phyloP scores from a whole-genome alignment of 1,140 invertebrate genomes.

The Caenorhabditis briggsae region DNA sequence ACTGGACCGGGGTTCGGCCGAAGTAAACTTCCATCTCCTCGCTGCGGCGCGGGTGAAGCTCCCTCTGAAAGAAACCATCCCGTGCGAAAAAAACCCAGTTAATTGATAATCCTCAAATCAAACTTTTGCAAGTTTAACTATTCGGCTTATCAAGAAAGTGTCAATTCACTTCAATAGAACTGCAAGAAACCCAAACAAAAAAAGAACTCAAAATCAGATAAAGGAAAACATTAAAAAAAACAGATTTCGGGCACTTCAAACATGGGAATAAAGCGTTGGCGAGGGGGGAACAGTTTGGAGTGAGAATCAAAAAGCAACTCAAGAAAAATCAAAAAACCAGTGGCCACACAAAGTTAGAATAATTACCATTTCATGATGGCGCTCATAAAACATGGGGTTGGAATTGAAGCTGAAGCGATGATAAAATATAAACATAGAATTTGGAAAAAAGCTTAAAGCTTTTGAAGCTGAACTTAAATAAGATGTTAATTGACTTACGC shows the following conservation, averaged over 20 bases:
- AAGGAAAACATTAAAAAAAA: not conserved
- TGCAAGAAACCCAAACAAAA: not conserved
- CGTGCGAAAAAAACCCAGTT: not conserved
- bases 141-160: not conserved
- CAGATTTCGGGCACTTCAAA: not conserved
- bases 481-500: slow-evolving; percentile 38
- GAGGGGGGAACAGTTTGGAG: not conserved
- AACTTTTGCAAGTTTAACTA: not conserved
- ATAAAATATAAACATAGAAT: not conserved
- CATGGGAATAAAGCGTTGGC: slow-evolving; percentile 30
- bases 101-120: slow-evolving; percentile 33
- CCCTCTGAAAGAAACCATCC: slow-evolving; percentile 27
- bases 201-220: not conserved
- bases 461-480: not conserved
- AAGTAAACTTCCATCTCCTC: slow-evolving; percentile 48
- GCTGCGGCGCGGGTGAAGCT: slow-evolving; percentile 46
- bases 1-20: slow-evolving; percentile 42
- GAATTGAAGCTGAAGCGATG: slow-evolving; percentile 49
- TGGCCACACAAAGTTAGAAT: slow-evolving; percentile 30
- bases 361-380: slow-evolving; percentile 50
- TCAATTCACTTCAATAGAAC: not conserved
- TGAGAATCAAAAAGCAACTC: slow-evolving; percentile 19
- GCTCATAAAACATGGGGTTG: slow-evolving; percentile 40
- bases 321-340: slow-evolving; percentile 28
- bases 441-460: not conserved